A percentile compares a stretch with the other conserved stretches of the same genome.
phyloP scores from a whole-genome alignment of 2,888 invertebrate genomes.

The Pterostichus niger region DNA sequence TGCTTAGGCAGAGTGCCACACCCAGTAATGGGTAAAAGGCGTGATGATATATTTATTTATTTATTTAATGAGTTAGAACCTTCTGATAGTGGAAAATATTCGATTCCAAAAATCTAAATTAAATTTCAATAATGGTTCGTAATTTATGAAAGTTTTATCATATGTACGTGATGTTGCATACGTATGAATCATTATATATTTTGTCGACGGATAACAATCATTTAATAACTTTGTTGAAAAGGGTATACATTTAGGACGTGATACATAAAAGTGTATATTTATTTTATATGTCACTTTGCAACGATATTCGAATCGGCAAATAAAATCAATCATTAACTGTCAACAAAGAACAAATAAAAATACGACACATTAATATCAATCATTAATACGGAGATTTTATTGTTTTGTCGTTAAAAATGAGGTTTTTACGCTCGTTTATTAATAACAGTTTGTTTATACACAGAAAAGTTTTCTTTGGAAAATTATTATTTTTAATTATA shows the following conservation, averaged over 20 bases:
- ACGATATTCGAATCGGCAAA: neutral
- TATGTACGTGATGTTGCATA: neutral
- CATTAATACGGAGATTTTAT: conserved; percentile 26
- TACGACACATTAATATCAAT: conserved; percentile 11
- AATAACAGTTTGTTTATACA: too few species aligned
- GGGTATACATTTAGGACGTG: neutral
- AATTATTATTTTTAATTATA: too few species aligned
- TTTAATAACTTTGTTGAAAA: conserved; percentile 8
- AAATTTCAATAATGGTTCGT: too few species aligned
- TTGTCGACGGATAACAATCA: neutral
- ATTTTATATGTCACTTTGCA: neutral
- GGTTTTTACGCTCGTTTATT: too few species aligned
- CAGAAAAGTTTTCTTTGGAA: too few species aligned
- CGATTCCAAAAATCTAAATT: too few species aligned
- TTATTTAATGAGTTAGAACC: too few species aligned
- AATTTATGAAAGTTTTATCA: too few species aligned
- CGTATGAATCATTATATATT: neutral
- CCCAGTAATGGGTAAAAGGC: too few species aligned
- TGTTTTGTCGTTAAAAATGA: conserved; percentile 1
- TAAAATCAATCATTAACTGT: conserved; percentile 48
- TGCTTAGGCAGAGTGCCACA: too few species aligned
- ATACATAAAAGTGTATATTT: neutral
- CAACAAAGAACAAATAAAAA: neutral
- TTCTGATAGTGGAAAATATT: too few species aligned
- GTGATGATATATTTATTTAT: too few species aligned